Conservation (phyloP, 1,140 invertebrate genomes). For the Orchesella cincta region DNA sequence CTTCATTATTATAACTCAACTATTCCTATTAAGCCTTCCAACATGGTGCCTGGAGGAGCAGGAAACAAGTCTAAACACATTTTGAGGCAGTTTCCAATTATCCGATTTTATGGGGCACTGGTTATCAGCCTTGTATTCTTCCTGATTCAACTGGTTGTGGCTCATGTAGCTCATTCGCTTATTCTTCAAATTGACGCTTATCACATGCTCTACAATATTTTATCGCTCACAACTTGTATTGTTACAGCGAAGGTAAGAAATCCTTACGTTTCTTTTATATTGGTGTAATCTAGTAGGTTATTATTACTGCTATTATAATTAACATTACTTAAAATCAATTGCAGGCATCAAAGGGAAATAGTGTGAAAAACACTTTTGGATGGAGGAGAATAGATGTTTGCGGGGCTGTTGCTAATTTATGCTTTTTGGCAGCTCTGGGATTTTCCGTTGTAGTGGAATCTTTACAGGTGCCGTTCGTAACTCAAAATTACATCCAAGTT, state of each 20-base stretch:
- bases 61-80: slow-evolving; percentile 34
- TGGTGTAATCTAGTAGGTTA: neutral
- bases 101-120: slow-evolving; percentile 66
- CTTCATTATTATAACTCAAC: too few species aligned
- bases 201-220: slow-evolving; percentile 75
- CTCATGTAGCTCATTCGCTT: slow-evolving; percentile 77
- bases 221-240: slow-evolving; percentile 71
- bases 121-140: slow-evolving; percentile 72
- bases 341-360: slow-evolving; percentile 44
- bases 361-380: slow-evolving; percentile 83
- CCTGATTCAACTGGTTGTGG: slow-evolving; percentile 70
- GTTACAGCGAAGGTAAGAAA: slow-evolving; percentile 70
- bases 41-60: slow-evolving; percentile 20
- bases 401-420: slow-evolving; percentile 77
- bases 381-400: slow-evolving; percentile 83
- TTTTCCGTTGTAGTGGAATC: slow-evolving; percentile 80
- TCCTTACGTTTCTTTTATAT: neutral
- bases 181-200: slow-evolving; percentile 81
- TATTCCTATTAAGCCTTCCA: too few species aligned
- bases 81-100: slow-evolving; percentile 43
- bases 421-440: slow-evolving; percentile 80
- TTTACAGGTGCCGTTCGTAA: slow-evolving; percentile 60
- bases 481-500: neutral
- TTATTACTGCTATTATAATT: neutral
- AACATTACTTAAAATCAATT: neutral